These are phyloP conservation scores for Trichogramma evanescens DNA, from an alignment of 2,888 invertebrate species.

Conservation along the genomic window DNA sequence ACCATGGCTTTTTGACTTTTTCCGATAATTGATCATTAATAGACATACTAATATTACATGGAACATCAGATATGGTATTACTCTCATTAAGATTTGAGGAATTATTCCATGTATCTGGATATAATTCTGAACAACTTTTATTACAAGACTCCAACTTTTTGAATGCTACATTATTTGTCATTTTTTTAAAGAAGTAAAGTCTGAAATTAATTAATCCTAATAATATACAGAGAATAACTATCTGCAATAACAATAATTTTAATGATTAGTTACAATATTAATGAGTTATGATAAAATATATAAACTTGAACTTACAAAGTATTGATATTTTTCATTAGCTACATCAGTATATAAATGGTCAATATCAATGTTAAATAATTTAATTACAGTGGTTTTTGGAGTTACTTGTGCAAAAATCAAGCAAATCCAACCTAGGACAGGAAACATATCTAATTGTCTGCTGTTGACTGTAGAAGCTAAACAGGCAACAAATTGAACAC, in stretches of 20 bases:
- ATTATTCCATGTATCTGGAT: too few relatives aligned
- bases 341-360: conserved; percentile 26
- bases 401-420: conserved; percentile 29
- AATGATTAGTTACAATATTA: background rate
- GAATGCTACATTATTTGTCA: conserved; percentile 29
- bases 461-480: conserved; percentile 23
- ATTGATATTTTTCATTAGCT: conserved; percentile 31
- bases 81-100: too few relatives aligned
- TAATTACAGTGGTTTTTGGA: conserved; percentile 23
- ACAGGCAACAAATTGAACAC: conserved; percentile 34
- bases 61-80: too few relatives aligned
- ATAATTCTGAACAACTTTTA: conserved; percentile 9
- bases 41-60: too few relatives aligned
- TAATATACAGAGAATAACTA: conserved; percentile 28
- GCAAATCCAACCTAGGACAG: conserved; percentile 38
- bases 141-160: conserved; percentile 37
- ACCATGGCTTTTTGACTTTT: too few relatives aligned
- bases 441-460: conserved; percentile 30
- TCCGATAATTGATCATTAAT: too few relatives aligned
- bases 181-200: conserved; percentile 22
- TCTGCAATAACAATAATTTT: conserved; percentile 28
- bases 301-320: conserved; percentile 31
- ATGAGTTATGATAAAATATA: background rate
- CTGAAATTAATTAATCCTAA: conserved; percentile 34
- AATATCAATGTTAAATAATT: conserved; percentile 25